Percentiles rank a stretch among this genome's conserved stretches.
Conservation (phyloP, 2,113 vertebrate genomes). For the Planiliza haematocheilus region DNA sequence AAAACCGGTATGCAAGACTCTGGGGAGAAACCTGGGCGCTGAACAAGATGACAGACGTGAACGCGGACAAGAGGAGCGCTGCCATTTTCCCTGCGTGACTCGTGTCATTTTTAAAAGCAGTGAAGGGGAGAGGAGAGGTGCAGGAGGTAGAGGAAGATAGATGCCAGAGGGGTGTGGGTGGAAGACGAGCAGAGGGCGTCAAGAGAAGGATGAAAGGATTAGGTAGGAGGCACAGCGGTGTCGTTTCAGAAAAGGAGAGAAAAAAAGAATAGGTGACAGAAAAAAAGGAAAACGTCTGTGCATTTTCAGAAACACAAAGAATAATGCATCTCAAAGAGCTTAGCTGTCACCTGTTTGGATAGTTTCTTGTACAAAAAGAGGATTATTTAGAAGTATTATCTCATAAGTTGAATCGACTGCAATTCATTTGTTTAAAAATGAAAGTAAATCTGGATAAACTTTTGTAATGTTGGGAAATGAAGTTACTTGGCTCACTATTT, state of each 20-base stretch:
- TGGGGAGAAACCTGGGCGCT: constrained; percentile 40
- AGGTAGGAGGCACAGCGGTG: constrained; percentile 57
- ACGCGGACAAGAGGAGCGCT: constrained; percentile 23
- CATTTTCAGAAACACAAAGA: constrained; percentile 19
- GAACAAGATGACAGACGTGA: constrained; percentile 47
- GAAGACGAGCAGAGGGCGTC: constrained; percentile 46
- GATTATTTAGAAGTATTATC: constrained; percentile 8
- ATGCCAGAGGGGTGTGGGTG: constrained; percentile 46
- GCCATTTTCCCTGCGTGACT: constrained; percentile 48
- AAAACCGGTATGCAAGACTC: constrained; percentile 52
- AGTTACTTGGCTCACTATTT: not conserved
- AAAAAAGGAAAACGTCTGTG: constrained; percentile 12
- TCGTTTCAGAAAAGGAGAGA: constrained; percentile 36
- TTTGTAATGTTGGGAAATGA: not conserved
- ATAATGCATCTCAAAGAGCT: not conserved
- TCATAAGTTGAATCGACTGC: not conserved
- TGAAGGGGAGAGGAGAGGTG: constrained; percentile 25
- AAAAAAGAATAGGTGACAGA: constrained; percentile 43
- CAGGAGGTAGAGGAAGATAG: constrained; percentile 45
- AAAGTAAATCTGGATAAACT: constrained; percentile 2
- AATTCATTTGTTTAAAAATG: constrained; percentile 4
- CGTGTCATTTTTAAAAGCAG: constrained; percentile 54
- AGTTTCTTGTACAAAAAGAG: constrained; percentile 16
- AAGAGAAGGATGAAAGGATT: constrained; percentile 72
- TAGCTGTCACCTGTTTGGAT: constrained; percentile 11